Percentiles rank a stretch among this genome's conserved stretches.
Evolutionary conservation across 2,888 invertebrate genomes (phyloP).

Genomic region (Oligia fasciuncula): DNA sequence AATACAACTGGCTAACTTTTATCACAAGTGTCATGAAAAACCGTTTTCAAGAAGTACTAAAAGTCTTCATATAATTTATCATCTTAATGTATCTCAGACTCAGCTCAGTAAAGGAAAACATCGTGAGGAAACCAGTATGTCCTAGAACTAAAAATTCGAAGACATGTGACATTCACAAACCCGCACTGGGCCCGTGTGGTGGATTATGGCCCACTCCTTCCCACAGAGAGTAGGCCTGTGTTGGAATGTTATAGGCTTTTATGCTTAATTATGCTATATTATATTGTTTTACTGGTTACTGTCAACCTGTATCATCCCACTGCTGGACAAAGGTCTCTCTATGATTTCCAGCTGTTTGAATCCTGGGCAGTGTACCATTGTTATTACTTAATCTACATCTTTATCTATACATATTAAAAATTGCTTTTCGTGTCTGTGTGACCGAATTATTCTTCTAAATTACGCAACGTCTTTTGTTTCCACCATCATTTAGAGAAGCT

Average conservation of each 20-base stretch:
- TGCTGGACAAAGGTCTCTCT: background rate
- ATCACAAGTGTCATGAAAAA: background rate
- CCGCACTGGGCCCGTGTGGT: background rate
- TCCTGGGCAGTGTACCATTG: background rate
- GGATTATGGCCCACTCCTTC: background rate
- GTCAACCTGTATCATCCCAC: background rate
- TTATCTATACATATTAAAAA: background rate
- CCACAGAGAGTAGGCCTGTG: background rate
- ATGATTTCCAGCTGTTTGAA: background rate
- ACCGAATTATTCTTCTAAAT: background rate
- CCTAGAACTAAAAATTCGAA: background rate
- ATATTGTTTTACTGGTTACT: background rate
- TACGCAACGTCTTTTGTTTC: background rate
- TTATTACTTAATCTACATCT: background rate
- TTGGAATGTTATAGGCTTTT: background rate
- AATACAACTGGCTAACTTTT: conserved; percentile 11
- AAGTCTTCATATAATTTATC: background rate
- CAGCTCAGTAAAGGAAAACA: background rate
- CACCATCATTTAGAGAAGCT: background rate
- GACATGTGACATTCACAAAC: background rate
- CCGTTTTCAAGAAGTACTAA: background rate
- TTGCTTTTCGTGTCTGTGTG: background rate
- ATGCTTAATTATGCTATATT: background rate
- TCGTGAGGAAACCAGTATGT: background rate
- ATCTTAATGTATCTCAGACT: background rate